Percentiles rank a stretch among this genome's conserved stretches.
Conservation (phyloP, 2,113 vertebrate genomes). For the Ranitomeya variabilis region DNA sequence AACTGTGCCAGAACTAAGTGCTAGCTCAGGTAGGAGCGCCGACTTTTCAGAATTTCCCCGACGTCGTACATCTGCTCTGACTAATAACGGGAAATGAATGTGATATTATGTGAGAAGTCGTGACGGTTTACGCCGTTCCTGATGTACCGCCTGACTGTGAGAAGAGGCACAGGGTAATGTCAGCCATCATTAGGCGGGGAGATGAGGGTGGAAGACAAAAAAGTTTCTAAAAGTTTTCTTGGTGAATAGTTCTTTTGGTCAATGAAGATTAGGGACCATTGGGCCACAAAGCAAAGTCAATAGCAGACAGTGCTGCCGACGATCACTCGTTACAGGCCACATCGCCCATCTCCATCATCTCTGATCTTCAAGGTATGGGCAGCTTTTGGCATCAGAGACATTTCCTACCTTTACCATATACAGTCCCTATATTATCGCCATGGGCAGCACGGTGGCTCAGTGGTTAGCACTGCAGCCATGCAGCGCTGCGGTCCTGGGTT, state of each 20-base stretch:
- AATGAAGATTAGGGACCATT: not conserved
- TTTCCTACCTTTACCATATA: too few relatives aligned
- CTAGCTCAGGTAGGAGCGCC: not conserved
- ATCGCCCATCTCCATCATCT: too few relatives aligned
- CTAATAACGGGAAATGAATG: slow-evolving; percentile 15
- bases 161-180: too few relatives aligned
- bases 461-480: too few relatives aligned
- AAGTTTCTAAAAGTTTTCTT: not conserved
- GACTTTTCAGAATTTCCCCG: slow-evolving; percentile 3
- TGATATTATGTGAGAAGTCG: not conserved
- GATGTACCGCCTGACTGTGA: not conserved
- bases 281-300: not conserved
- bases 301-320: not conserved
- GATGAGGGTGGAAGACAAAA: not conserved
- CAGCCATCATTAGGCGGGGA: not conserved
- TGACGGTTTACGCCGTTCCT: not conserved
- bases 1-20: not conserved
- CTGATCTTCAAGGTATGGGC: not conserved
- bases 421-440: too few relatives aligned
- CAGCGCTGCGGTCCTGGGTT: too few relatives aligned
- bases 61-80: not conserved
- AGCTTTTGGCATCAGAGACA: too few relatives aligned
- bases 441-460: too few relatives aligned
- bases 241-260: not conserved
- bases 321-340: too few relatives aligned